Conservation (phyloP, 2,888 invertebrate genomes). For the Oligia latruncula region DNA sequence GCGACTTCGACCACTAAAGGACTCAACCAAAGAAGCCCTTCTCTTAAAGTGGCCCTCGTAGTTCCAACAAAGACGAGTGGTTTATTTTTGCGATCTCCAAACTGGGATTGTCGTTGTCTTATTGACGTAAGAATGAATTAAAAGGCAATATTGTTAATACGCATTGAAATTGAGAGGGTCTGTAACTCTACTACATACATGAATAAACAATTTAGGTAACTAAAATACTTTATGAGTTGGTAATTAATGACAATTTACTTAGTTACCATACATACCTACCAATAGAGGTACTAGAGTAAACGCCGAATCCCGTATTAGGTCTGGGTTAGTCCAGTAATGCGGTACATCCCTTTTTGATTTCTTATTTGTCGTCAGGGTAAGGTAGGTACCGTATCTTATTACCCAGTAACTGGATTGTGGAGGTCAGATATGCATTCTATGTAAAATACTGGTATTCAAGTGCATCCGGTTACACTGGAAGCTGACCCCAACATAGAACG, state of each 20-base stretch:
- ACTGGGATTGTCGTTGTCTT: not conserved
- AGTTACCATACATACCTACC: not conserved
- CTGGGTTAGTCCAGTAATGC: not conserved
- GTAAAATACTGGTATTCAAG: not conserved
- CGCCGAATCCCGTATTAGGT: not conserved
- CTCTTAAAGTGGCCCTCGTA: not conserved
- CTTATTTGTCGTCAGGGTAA: not conserved
- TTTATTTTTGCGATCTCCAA: slow-evolving; percentile 5
- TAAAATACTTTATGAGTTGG: not conserved
- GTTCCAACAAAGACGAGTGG: not conserved
- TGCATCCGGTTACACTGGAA: not conserved
- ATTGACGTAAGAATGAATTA: slow-evolving; percentile 8
- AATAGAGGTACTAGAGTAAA: not conserved
- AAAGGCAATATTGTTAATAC: not conserved
- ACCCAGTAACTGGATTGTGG: not conserved
- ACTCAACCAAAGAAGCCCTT: not conserved
- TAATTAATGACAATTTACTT: not conserved
- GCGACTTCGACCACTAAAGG: not conserved
- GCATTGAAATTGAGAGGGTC: not conserved
- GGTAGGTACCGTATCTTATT: not conserved
- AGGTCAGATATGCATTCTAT: no score
- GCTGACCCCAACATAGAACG: not conserved
- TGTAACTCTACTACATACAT: not conserved
- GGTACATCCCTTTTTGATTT: not conserved
- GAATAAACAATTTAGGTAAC: not conserved